Evolutionary conservation across 2,888 invertebrate genomes (phyloP), one percentile per base, ranked within the genome.

Genomic region (Eupithecia subumbrata): DNA sequence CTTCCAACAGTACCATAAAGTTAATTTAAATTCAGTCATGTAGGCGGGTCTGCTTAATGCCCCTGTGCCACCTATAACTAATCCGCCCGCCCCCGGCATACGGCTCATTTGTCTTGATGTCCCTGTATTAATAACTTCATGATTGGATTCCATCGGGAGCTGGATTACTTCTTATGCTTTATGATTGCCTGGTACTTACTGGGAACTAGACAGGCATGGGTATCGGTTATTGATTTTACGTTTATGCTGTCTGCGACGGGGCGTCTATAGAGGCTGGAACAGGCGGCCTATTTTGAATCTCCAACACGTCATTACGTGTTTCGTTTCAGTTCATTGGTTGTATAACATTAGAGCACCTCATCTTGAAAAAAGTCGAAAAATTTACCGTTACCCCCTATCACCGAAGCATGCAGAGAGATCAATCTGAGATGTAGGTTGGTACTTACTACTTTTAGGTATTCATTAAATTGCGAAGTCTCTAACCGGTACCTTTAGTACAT

Each of bases 31-130:
- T 89, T 88, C 89, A 91, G 88, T 88, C 89, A 88, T 87, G 84
- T 86, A 86, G 90, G 91, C 86, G 89, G 87, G 89, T 85, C 83
- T 78, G 82, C 82, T 84, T 92, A 91, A 93, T 91, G 88, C 83
- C 84, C 81, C 81, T 87, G 87, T 87, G 90, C 87, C 92, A 90
- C 89, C 88, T 89, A 91, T 91, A 91, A 90, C 89, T 91, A 91
- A 92, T 91, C 82, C 82, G 81, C 87, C 87, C 90, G 90, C 91
- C 89, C 84, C 82, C 82, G 78, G 67, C 81, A 81, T 82, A 83
- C 86, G 86, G 85, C 86, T 86, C 89, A 91, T 93, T 92, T 92
- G 91, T 92, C 92, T 89, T 82, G 80, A 68, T 75, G 72, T 74
- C 64, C 64, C 71, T 68, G 70, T 75, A 72, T 68, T 75, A 73